A percentile compares a stretch with the other conserved stretches of the same genome.
Conservation (phyloP, 2,888 invertebrate genomes). For the Lordiphosa andalusiaca region DNA sequence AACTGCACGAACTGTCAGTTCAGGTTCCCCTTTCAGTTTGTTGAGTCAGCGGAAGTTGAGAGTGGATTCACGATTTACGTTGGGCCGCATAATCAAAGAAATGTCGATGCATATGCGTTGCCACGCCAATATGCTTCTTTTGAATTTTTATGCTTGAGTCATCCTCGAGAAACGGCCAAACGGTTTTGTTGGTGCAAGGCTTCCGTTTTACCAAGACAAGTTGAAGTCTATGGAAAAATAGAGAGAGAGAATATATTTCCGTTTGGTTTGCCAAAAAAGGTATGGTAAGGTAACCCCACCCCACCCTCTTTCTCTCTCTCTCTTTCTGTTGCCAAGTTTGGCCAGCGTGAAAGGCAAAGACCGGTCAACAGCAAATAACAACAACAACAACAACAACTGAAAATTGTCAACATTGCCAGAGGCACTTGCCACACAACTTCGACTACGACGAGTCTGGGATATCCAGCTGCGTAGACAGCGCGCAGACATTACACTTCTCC, state of each 20-base stretch:
- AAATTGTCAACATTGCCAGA: constrained; percentile 66
- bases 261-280: constrained; percentile 60
- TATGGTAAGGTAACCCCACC: constrained; percentile 43
- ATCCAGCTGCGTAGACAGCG: constrained; percentile 72
- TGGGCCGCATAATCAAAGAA: constrained; percentile 35
- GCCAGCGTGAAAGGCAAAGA: constrained; percentile 40
- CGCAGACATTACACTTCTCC: constrained; percentile 53
- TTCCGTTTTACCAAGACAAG: constrained; percentile 41
- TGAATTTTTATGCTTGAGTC: constrained; percentile 61
- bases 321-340: constrained; percentile 20
- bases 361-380: constrained; percentile 26
- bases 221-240: neutral
- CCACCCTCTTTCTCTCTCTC: constrained; percentile 1
- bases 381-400: constrained; percentile 17
- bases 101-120: constrained; percentile 12
- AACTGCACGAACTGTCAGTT: neutral
- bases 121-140: constrained; percentile 33
- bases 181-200: constrained; percentile 26
- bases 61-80: constrained; percentile 45
- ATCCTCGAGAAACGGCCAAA: constrained; percentile 21
- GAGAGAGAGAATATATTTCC: constrained; percentile 37
- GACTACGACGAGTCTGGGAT: constrained; percentile 33
- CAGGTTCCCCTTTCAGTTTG: neutral
- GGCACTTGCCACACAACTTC: constrained; percentile 64
- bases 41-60: constrained; percentile 53